Conservation (phyloP, 1,140 invertebrate species). For the Conopomorpha cramerella region DNA sequence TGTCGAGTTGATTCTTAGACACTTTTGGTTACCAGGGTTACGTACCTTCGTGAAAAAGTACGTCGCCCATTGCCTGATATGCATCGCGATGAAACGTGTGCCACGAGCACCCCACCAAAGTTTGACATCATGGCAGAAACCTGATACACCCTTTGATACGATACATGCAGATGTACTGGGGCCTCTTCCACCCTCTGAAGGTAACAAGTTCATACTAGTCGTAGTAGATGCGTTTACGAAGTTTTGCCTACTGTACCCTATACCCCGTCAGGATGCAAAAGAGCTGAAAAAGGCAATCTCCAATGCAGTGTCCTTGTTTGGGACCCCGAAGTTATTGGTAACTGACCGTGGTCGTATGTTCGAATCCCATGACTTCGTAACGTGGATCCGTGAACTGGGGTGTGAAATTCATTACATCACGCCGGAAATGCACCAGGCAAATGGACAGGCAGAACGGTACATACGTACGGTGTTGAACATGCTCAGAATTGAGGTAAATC, state of each 20-base stretch:
- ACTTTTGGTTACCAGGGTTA: slow-evolving; percentile 11
- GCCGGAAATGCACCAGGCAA: background rate
- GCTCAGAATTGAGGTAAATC: background rate
- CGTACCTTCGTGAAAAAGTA: background rate
- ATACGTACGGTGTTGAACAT: background rate
- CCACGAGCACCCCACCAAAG: slow-evolving; percentile 2
- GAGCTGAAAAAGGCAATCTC: background rate
- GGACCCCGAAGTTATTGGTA: background rate
- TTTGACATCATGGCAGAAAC: slow-evolving; percentile 2
- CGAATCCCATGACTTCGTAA: background rate
- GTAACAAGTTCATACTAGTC: background rate
- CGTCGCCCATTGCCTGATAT: background rate
- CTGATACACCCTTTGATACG: slow-evolving; percentile 6
- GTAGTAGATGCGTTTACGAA: background rate
- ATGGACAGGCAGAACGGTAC: background rate
- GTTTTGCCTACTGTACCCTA: background rate
- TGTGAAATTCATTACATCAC: too few species aligned
- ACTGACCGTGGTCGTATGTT: too few species aligned
- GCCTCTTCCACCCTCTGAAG: slow-evolving; percentile 3
- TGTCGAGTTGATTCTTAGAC: slow-evolving; percentile 2
- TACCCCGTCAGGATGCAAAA: background rate
- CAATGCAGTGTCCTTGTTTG: background rate
- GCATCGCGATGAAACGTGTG: slow-evolving; percentile 1
- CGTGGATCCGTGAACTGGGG: too few species aligned
- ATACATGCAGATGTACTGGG: slow-evolving; percentile 9